Conservation (phyloP, 1,140 invertebrate genomes). For the Drosophila nigromelanica region DNA sequence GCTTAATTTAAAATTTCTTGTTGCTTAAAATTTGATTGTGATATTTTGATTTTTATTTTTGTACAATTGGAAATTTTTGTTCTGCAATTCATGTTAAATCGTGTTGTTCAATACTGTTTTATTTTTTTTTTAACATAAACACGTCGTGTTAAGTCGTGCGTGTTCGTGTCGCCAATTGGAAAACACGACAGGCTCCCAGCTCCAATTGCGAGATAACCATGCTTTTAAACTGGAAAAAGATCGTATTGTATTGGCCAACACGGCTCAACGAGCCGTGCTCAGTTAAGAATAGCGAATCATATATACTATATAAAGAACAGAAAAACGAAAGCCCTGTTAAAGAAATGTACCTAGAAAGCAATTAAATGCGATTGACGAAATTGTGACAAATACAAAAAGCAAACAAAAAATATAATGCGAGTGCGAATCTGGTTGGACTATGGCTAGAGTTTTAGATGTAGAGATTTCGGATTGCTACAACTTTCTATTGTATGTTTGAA, state of each 20-base stretch:
- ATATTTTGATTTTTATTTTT: too few species aligned
- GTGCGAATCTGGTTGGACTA: slow-evolving; percentile 20
- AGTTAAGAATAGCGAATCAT: slow-evolving; percentile 9
- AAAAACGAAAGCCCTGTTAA: slow-evolving; percentile 50
- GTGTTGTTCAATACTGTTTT: neutral
- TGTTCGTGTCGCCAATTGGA: neutral
- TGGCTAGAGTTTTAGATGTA: neutral
- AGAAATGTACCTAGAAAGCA: slow-evolving; percentile 79
- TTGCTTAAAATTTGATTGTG: too few species aligned
- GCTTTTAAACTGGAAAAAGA: slow-evolving; percentile 26
- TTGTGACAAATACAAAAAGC: slow-evolving; percentile 76
- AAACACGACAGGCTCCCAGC: neutral
- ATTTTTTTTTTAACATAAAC: neutral
- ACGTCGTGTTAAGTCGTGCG: neutral
- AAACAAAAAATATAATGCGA: neutral
- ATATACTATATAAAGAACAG: slow-evolving; percentile 1
- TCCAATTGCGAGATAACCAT: slow-evolving; percentile 4
- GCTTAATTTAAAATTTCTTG: too few species aligned
- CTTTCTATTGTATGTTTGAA: slow-evolving; percentile 39
- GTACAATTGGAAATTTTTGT: too few species aligned
- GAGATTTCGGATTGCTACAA: slow-evolving; percentile 22
- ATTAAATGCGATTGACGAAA: slow-evolving; percentile 78
- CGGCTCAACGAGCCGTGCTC: neutral
- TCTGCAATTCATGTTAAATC: neutral
- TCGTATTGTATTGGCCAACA: slow-evolving; percentile 21